Evolutionary conservation across 2,113 vertebrate genomes (phyloP), one percentile per base, ranked within the genome.

Genomic region (Tinamus guttatus): DNA sequence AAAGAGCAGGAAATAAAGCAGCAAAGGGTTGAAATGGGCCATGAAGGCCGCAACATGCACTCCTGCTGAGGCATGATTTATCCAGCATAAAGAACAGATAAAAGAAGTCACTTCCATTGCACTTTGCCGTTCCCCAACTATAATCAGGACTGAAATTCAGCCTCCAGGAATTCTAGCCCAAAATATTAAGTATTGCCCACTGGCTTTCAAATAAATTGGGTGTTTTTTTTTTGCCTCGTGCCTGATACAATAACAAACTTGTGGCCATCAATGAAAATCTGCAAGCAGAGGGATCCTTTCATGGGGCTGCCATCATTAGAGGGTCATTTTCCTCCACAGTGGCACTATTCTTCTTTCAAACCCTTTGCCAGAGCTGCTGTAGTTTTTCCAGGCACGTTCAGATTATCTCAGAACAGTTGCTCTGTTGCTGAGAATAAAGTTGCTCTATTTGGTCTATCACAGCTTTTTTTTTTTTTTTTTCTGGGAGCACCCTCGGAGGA

Each of bases 131-230:
- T 54, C 38, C 3, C 3, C 9, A 11, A 32, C 20, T 67, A 0
- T 0, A 16, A 1, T 32, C 5, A 30, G 41, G 19, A 41, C 7
- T 58, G 28, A 25, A 1, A 59, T 25, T 68, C 64, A 81, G 7
- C 3, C 14, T 16, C 2, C 9, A 83, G 5, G 1, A 5, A 52
- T 34, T 36, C 41, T 36, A 58, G 24, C 20, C 13, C 24, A 45
- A 27, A 11, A 30, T 78, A 81, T 78, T 22, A 36, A 43, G 6
- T 10, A 27, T 10, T 83, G 11, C 4, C 13, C 9, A 22, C 15
- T 43, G 64, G 3, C 3, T 80, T 49, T 49, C 47, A 14, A 34
- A 68, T 30, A 6, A 7, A 32, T 45, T 60, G 12, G 34, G 8
- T 11, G 11, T 52, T 8, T 54, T 1, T 27, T 73, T 43, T 1